These are phyloP conservation scores for Cariama cristata DNA, from an alignment of 2,113 vertebrate genomes.

Conservation along the genomic window DNA sequence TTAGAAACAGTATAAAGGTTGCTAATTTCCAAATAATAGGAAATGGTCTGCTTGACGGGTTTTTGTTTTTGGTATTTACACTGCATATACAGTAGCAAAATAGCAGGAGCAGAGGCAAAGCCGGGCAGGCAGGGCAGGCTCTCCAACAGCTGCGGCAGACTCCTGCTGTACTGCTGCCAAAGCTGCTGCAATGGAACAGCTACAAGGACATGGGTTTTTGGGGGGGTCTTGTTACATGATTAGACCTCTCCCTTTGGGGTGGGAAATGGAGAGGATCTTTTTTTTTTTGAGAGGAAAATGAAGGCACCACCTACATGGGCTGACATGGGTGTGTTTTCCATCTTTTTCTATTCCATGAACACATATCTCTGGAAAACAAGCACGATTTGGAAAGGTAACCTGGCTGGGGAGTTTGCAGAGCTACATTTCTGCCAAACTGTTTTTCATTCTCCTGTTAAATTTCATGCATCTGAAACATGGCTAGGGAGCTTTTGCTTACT, in stretches of 20 bases:
- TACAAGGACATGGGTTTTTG: background rate
- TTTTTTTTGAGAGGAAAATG: background rate
- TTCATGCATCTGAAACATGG: background rate
- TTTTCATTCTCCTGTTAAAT: background rate
- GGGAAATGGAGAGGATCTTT: background rate
- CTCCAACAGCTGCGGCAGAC: background rate
- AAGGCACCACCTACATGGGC: background rate
- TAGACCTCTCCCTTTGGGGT: background rate
- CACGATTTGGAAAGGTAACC: background rate
- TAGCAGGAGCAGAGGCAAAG: background rate
- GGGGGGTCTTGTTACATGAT: background rate
- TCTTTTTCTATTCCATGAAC: background rate
- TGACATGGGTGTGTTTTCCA: background rate
- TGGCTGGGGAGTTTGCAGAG: background rate
- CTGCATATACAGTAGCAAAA: background rate
- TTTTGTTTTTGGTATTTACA: conserved; percentile 59
- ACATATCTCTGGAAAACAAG: background rate
- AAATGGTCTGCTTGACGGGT: conserved; percentile 67
- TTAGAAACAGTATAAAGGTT: conserved; percentile 69
- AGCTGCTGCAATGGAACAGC: background rate
- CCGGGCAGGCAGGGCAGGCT: background rate
- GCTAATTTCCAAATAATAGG: conserved; percentile 76
- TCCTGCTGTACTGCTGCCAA: background rate
- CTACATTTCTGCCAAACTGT: background rate
- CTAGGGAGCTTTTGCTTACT: background rate